Percentiles rank a stretch among this genome's conserved stretches.
Evolutionary conservation across 2,113 vertebrate genomes (phyloP).

Genomic region (Thamnophis sirtalis): DNA sequence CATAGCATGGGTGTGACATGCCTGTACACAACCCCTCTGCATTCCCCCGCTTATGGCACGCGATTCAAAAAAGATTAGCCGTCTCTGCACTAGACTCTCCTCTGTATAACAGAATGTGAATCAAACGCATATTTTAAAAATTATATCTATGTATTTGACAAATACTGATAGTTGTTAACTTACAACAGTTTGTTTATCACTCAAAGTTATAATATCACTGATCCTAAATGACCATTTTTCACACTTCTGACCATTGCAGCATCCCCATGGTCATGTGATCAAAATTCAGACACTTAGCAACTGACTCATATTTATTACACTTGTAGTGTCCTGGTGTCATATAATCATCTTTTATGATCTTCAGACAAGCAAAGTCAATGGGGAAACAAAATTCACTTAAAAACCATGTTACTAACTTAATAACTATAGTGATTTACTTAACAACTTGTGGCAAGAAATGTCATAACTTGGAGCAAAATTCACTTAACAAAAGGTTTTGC

Average conservation of each 20-base stretch:
- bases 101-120: not conserved
- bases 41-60: no score
- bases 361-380: not conserved
- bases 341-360: not conserved
- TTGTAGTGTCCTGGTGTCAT: not conserved
- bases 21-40: no score
- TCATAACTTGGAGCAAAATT: not conserved
- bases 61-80: no score
- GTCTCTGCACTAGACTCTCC: not conserved
- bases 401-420: no score
- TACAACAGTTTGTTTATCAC: not conserved
- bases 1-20: no score
- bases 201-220: not conserved
- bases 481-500: not conserved
- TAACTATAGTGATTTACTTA: not conserved
- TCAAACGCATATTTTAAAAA: not conserved
- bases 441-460: not conserved
- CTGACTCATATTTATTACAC: not conserved
- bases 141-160: not conserved
- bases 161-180: not conserved
- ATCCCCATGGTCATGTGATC: not conserved
- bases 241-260: not conserved
- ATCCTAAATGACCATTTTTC: not conserved
- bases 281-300: not conserved
- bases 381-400: not conserved